Evolutionary conservation across 2,797 vertebrate genomes (phyloP).

Genomic region (Pipistrellus pygmaeus): DNA sequence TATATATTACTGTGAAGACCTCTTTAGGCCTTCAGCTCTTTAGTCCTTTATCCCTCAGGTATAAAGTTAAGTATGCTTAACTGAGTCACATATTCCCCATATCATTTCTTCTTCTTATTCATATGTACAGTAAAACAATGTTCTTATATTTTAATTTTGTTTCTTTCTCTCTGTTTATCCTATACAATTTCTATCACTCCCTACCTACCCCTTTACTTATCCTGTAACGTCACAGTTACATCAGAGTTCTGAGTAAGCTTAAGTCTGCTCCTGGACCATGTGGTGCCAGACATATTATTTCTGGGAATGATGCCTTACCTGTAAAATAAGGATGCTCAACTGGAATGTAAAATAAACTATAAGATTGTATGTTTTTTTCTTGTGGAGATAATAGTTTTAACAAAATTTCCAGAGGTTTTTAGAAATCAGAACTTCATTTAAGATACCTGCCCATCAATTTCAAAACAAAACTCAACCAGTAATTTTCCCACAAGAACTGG

Average conservation of each 20-base stretch:
- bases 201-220: neutral
- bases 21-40: constrained; percentile 5
- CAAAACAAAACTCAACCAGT: neutral
- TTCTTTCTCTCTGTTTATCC: constrained; percentile 9
- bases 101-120: constrained; percentile 10
- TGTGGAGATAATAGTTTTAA: neutral
- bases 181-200: neutral
- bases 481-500: neutral
- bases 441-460: neutral
- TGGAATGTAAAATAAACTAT: neutral
- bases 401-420: constrained; percentile 36
- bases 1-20: constrained; percentile 34
- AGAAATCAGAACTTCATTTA: neutral
- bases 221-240: neutral
- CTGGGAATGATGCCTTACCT: neutral
- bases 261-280: neutral
- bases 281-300: neutral
- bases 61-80: constrained; percentile 19
- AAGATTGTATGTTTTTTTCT: neutral
- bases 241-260: neutral
- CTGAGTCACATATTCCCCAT: neutral
- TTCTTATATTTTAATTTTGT: constrained; percentile 33
- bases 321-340: constrained; percentile 18
- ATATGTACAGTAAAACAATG: constrained; percentile 51
- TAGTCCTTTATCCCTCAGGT: constrained; percentile 31